A percentile compares a stretch with the other conserved stretches of the same genome.
These are phyloP conservation scores for Caenorhabditis sinica DNA, from an alignment of 2,888 invertebrate species.

Conservation along the genomic window DNA sequence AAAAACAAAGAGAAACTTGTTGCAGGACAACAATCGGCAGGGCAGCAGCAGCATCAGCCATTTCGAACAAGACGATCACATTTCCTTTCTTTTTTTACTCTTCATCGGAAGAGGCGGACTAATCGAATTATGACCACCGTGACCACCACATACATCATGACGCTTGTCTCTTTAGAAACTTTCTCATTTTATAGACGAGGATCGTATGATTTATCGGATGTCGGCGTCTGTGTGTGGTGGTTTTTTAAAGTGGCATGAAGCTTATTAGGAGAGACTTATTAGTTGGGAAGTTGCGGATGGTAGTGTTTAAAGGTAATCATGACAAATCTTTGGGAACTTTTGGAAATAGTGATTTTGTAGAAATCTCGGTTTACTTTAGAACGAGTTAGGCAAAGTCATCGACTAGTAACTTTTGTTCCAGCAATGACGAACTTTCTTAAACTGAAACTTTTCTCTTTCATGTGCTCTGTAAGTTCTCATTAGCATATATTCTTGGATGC, in stretches of 20 bases:
- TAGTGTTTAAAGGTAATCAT: too few species aligned
- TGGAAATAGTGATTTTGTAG: too few species aligned
- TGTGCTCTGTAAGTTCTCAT: too few species aligned
- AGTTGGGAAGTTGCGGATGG: too few species aligned
- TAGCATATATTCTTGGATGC: too few species aligned
- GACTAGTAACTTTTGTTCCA: too few species aligned
- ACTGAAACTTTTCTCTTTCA: too few species aligned
- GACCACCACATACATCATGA: slow-evolving; percentile 24
- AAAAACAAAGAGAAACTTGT: slow-evolving; percentile 43
- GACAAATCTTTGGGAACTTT: too few species aligned
- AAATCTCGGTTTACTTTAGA: too few species aligned
- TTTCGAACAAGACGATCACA: slow-evolving; percentile 44
- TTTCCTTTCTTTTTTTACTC: slow-evolving; percentile 40
- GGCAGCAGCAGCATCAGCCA: not conserved
- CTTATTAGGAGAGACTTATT: too few species aligned
- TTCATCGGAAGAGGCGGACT: slow-evolving; percentile 1
- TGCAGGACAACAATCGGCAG: slow-evolving; percentile 32
- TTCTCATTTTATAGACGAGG: slow-evolving; percentile 13
- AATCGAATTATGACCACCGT: slow-evolving; percentile 61
- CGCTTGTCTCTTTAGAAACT: slow-evolving; percentile 19
- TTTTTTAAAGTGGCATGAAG: not conserved
- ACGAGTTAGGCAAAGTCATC: too few species aligned
- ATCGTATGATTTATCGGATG: slow-evolving; percentile 41
- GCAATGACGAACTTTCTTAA: too few species aligned
- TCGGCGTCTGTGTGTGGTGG: not conserved